Percentiles rank a stretch among this genome's conserved stretches.
Evolutionary conservation across 1,140 invertebrate species (phyloP).

Genomic region (Brachionus rubens): DNA sequence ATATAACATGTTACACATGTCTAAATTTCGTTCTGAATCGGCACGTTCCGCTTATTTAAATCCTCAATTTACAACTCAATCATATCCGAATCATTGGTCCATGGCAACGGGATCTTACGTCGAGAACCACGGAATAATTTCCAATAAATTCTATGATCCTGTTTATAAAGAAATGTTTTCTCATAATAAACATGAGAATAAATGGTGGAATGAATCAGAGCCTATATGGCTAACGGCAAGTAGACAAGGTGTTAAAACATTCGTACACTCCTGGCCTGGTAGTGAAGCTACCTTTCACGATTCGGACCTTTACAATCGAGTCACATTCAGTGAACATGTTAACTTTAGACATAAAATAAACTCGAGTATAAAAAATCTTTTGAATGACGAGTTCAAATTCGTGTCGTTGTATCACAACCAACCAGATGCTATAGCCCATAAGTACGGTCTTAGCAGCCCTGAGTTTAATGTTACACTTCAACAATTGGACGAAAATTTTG

Average conservation of each 20-base stretch:
- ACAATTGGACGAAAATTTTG: slow-evolving; percentile 26
- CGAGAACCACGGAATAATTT: slow-evolving; percentile 41
- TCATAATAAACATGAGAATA: background rate
- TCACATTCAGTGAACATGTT: background rate
- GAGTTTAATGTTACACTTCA: slow-evolving; percentile 41
- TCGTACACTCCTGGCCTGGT: slow-evolving; percentile 24
- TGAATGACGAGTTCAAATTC: background rate
- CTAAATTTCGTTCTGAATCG: background rate
- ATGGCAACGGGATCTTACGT: slow-evolving; percentile 31
- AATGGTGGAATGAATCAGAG: slow-evolving; percentile 42
- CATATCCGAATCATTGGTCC: slow-evolving; percentile 36
- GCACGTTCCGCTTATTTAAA: background rate
- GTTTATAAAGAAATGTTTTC: slow-evolving; percentile 20
- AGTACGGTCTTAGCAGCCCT: slow-evolving; percentile 10
- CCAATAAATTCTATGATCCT: slow-evolving; percentile 42
- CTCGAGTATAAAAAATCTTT: background rate
- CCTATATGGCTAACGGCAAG: slow-evolving; percentile 16
- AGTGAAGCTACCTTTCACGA: background rate
- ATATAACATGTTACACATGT: background rate
- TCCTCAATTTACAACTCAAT: slow-evolving; percentile 34
- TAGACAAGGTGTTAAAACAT: slow-evolving; percentile 6
- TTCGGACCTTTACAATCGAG: background rate
- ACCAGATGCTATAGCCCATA: slow-evolving; percentile 32
- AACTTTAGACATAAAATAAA: slow-evolving; percentile 21
- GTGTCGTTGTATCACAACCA: slow-evolving; percentile 23